These are phyloP conservation scores for Lutjanus erythropterus DNA, from an alignment of 2,113 vertebrate genomes.

Conservation along the genomic window DNA sequence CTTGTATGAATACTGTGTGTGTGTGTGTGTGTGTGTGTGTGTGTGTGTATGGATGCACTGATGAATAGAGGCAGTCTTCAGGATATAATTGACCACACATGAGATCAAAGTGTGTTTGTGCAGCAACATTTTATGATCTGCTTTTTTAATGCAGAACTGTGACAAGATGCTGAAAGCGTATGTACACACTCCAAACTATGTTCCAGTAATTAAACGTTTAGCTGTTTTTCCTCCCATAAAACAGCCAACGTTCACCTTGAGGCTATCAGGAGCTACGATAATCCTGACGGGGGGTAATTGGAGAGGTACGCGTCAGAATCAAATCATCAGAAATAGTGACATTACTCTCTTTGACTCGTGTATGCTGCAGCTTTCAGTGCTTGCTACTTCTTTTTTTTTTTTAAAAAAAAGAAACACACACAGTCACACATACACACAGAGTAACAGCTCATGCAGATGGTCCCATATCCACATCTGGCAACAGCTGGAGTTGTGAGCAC, in stretches of 20 bases:
- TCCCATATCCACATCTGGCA: slow-evolving; percentile 75
- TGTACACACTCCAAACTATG: slow-evolving; percentile 58
- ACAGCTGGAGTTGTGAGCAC: slow-evolving; percentile 78
- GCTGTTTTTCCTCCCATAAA: slow-evolving; percentile 56
- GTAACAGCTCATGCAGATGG: slow-evolving; percentile 75
- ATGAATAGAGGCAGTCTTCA: slow-evolving; percentile 52
- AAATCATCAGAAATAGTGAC: slow-evolving; percentile 51
- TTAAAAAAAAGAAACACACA: slow-evolving; percentile 3
- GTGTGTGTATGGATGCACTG: slow-evolving; percentile 8
- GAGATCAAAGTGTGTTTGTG: slow-evolving; percentile 49
- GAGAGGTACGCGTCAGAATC: slow-evolving; percentile 35
- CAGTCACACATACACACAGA: slow-evolving; percentile 18
- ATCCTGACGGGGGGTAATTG: slow-evolving; percentile 36
- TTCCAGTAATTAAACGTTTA: slow-evolving; percentile 62
- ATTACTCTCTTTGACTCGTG: slow-evolving; percentile 53
- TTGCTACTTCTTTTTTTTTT: background rate
- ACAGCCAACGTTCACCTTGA: slow-evolving; percentile 32
- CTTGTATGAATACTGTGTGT: slow-evolving; percentile 19
- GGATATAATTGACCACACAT: slow-evolving; percentile 31
- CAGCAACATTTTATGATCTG: slow-evolving; percentile 51
- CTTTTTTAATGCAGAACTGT: slow-evolving; percentile 53
- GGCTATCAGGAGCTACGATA: slow-evolving; percentile 40
- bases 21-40: slow-evolving; percentile 5
- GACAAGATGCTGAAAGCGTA: slow-evolving; percentile 49
- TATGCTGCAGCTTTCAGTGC: slow-evolving; percentile 15